Evolutionary conservation across 2,113 vertebrate genomes (phyloP).

Genomic region (Hoplias malabaricus): DNA sequence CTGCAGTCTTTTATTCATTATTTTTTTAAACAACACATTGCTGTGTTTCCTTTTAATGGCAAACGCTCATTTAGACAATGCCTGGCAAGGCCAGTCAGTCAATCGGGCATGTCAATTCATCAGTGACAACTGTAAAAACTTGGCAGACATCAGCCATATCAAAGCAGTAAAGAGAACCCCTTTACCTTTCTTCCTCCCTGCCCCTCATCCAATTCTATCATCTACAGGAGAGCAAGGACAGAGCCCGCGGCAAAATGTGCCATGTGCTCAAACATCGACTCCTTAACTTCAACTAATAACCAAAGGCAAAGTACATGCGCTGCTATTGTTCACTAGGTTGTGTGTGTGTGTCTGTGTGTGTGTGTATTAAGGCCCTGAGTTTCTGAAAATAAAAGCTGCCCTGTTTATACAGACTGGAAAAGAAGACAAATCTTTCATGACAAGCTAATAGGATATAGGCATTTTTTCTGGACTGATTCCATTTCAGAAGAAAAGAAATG

Average conservation of each 20-base stretch:
- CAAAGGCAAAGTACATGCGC: constrained; percentile 36
- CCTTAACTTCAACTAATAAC: constrained; percentile 35
- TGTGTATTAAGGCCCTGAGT: neutral
- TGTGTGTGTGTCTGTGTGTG: constrained; percentile 1
- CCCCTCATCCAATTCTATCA: neutral
- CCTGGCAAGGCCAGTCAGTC: constrained; percentile 28
- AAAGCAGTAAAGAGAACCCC: constrained; percentile 2
- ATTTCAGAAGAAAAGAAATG: constrained; percentile 28
- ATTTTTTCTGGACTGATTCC: constrained; percentile 14
- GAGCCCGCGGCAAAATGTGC: constrained; percentile 13
- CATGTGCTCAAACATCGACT: constrained; percentile 32
- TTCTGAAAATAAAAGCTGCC: neutral
- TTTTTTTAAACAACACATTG: constrained; percentile 20
- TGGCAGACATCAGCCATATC: constrained; percentile 8
- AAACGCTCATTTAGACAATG: constrained; percentile 5
- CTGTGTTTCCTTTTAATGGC: neutral
- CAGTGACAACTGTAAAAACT: neutral
- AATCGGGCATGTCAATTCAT: constrained; percentile 7
- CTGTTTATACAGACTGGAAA: neutral
- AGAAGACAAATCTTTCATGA: constrained; percentile 15
- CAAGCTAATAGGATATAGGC: constrained; percentile 26
- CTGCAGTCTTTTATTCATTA: neutral
- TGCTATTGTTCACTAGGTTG: constrained; percentile 18
- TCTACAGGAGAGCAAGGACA: constrained; percentile 18
- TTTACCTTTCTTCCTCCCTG: constrained; percentile 15